These are phyloP conservation scores for Bombus pascuorum DNA, from an alignment of 1,140 invertebrate genomes.

Conservation along the genomic window DNA sequence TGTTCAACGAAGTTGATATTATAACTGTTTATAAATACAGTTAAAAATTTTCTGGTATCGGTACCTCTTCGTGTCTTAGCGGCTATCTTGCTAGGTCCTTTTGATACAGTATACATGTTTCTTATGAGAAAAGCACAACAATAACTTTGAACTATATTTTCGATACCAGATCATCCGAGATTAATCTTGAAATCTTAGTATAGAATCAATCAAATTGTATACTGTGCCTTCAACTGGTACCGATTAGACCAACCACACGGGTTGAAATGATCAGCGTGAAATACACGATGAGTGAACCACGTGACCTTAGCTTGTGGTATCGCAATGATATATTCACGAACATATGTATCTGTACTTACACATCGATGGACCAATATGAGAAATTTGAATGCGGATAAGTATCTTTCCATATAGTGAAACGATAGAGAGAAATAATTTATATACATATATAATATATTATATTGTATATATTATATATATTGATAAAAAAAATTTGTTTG, in stretches of 20 bases:
- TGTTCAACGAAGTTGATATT: not conserved
- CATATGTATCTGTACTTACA: not conserved
- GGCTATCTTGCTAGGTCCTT: slow-evolving; percentile 92
- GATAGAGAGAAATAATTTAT: not conserved
- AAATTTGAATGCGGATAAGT: slow-evolving; percentile 7
- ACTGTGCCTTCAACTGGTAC: not conserved
- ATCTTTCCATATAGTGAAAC: not conserved
- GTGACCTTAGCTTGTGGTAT: slow-evolving; percentile 50
- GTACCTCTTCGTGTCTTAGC: slow-evolving; percentile 92
- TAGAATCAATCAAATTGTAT: slow-evolving; percentile 24
- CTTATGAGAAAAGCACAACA: slow-evolving; percentile 27
- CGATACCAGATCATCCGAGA: slow-evolving; percentile 60
- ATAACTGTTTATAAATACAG: not conserved
- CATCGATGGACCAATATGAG: slow-evolving; percentile 13
- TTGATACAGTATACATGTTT: slow-evolving; percentile 92
- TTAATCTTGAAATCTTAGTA: slow-evolving; percentile 43
- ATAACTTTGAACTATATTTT: not conserved
- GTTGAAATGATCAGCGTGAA: slow-evolving; percentile 54
- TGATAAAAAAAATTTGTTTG: not conserved
- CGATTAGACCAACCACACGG: slow-evolving; percentile 48
- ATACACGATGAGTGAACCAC: slow-evolving; percentile 55
- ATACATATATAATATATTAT: not conserved
- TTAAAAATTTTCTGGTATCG: slow-evolving; percentile 1
- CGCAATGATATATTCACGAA: not conserved
- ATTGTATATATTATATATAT: not conserved